These are phyloP conservation scores for Astreopora myriophthalma DNA, from an alignment of 64 coral and sea anemone genomes.

Conservation along the genomic window DNA sequence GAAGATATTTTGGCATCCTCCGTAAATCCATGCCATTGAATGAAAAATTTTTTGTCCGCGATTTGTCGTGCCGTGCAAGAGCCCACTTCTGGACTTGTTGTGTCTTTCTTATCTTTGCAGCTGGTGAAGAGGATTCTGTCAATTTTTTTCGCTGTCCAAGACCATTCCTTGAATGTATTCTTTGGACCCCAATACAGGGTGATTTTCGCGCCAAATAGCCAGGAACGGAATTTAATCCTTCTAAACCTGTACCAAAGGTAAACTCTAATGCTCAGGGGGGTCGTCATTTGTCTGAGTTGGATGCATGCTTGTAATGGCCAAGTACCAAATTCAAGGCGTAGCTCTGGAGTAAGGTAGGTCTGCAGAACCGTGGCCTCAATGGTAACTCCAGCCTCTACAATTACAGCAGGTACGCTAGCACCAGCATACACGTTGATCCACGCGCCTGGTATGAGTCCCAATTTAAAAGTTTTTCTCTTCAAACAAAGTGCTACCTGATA, in stretches of 20 bases:
- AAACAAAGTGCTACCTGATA: constrained; percentile 84
- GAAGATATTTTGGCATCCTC: constrained; percentile 83
- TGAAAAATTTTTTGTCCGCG: constrained; percentile 74
- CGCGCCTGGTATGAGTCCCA: constrained; percentile 87
- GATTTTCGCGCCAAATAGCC: constrained; percentile 59
- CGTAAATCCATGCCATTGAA: constrained; percentile 92
- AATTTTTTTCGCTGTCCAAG: constrained; percentile 84
- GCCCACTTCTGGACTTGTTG: constrained; percentile 63
- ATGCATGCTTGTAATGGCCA: constrained; percentile 90
- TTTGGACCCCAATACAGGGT: constrained; percentile 79
- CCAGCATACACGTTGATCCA: constrained; percentile 90
- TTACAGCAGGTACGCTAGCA: constrained; percentile 46
- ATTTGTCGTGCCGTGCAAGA: constrained; percentile 82
- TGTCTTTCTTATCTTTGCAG: constrained; percentile 74
- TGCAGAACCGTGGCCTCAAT: constrained; percentile 91
- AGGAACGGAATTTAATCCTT: constrained; percentile 72
- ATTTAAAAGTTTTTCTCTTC: constrained; percentile 74
- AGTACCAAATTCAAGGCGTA: constrained; percentile 82
- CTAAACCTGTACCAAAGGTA: constrained; percentile 95
- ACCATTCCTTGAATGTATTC: constrained; percentile 94
- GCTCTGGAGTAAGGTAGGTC: constrained; percentile 86
- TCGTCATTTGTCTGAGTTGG: constrained; percentile 83
- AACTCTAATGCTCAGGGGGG: constrained; percentile 87
- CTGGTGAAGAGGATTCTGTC: constrained; percentile 82
- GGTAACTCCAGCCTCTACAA: constrained; percentile 91